Conservation (phyloP, 2,113 vertebrate species). For the Lophochroa leadbeateri region DNA sequence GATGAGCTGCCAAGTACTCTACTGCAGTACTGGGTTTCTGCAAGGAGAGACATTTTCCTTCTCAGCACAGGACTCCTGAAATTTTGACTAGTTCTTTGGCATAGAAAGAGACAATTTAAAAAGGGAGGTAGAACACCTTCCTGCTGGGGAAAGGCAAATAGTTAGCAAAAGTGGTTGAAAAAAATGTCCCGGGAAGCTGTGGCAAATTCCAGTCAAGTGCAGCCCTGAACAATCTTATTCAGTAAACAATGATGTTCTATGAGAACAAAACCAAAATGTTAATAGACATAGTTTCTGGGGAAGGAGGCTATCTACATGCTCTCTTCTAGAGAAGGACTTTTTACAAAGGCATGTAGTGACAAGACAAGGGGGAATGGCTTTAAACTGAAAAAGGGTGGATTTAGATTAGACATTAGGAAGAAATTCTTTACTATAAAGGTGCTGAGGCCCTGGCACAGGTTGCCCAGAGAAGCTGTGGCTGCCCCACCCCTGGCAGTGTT, state of each 20-base stretch:
- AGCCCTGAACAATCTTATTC: not conserved
- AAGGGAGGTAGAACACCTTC: not conserved
- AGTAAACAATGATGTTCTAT: not conserved
- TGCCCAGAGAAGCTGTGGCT: not conserved
- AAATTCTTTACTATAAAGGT: not conserved
- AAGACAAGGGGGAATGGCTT: not conserved
- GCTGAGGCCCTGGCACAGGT: not conserved
- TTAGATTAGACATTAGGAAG: not conserved
- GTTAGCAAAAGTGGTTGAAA: not conserved
- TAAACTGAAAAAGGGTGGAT: not conserved
- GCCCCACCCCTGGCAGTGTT: not conserved
- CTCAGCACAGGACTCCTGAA: not conserved
- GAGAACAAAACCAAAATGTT: not conserved
- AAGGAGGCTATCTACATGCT: not conserved
- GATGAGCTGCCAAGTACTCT: conserved; percentile 95
- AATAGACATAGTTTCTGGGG: not conserved
- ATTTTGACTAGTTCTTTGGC: not conserved
- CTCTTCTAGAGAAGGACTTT: not conserved
- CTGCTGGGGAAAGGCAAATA: not conserved
- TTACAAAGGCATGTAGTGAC: not conserved
- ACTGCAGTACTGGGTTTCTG: conserved; percentile 96
- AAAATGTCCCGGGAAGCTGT: not conserved
- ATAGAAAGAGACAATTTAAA: not conserved
- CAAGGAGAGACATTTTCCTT: conserved; percentile 36
- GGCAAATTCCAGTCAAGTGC: not conserved